phyloP scores from a whole-genome alignment of 1,140 invertebrate species.

The Oedothorax gibbosus region DNA sequence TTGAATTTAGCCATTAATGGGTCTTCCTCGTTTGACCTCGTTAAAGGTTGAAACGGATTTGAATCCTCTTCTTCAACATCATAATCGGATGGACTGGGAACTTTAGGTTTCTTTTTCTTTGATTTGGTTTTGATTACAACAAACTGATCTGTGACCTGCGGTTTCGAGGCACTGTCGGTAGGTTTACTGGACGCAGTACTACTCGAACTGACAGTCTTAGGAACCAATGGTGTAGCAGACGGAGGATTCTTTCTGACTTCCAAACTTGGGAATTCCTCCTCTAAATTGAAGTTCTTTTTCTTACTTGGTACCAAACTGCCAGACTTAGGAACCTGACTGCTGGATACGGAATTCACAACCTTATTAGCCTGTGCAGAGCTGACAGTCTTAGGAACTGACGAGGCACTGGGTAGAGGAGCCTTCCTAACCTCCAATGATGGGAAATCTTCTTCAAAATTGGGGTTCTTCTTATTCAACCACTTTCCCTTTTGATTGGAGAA shows the following conservation, averaged over 20 bases:
- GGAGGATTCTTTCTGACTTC: constrained; percentile 18
- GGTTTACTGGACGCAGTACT: too few relatives aligned
- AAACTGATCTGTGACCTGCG: constrained; percentile 11
- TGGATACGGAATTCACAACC: too few relatives aligned
- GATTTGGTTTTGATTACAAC: constrained; percentile 45
- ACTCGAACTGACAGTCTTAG: not conserved
- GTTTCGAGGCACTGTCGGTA: not conserved
- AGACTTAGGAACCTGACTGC: too few relatives aligned
- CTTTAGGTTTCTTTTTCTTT: constrained; percentile 49
- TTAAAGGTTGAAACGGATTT: not conserved
- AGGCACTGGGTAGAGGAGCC: not conserved
- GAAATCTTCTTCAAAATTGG: not conserved
- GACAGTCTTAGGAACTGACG: constrained; percentile 8
- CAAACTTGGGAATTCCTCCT: constrained; percentile 50
- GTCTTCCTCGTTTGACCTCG: not conserved
- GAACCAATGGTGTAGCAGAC: constrained; percentile 3
- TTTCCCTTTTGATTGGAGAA: not conserved
- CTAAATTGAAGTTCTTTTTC: constrained; percentile 34
- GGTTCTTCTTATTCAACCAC: not conserved
- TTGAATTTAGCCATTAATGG: not conserved
- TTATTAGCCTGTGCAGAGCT: not conserved
- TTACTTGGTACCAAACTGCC: constrained; percentile 2
- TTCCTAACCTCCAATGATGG: too few relatives aligned
- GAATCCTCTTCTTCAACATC: not conserved
- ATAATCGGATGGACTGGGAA: not conserved